Evolutionary conservation across 2,888 invertebrate species (phyloP), one percentile per base, ranked within the genome.

Genomic region (Acrocyrtus sp.): DNA sequence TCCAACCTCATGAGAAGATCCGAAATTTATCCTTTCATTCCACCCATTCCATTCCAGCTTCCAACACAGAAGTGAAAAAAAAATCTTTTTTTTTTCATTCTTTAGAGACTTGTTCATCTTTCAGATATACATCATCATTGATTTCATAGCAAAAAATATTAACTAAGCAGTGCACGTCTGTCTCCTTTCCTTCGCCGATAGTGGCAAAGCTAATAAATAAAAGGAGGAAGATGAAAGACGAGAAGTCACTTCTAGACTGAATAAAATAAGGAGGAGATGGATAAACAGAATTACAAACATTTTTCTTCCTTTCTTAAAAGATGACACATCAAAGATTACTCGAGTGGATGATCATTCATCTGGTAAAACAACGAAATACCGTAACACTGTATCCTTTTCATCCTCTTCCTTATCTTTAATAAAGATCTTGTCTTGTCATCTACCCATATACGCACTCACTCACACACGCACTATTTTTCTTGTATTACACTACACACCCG

Each of bases 251-350:
- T 19, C 8, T 22, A 6, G 21, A 21, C 4, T 22, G 22, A 50
- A 50, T 22, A 50, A 50, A 50, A 34, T 34, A 34, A 8, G 12
- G 56, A 66, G 56, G 26, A 39, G 26, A 58, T 34, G 19, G 61
- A 57, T 50, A 47, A 51, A 57, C 26, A 56, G 56, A 61, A 29
- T 27, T 27, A 63, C 43, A 58, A 57, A 47, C 63, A 65, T 58
- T 48, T 50, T 22, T 43, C 54, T 62, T n/a, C n/a, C 51, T 57
- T 50, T 72, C 57, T 54, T 50, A 27, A 57, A n/a, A 45, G 53
- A 72, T 72, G 72, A 72, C 72, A 72, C 63, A 72, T 63, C 58
- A 63, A 58, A 72, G 58, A 65, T 72, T 63, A 65, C 45, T 72
- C 58, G 53, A 65, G 72, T 58, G 63, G 57, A 56, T 63, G 72